Evolutionary conservation across 2,797 vertebrate species (phyloP), one percentile per base, ranked within the genome.

Genomic region (Rhinatrema bivittatum): DNA sequence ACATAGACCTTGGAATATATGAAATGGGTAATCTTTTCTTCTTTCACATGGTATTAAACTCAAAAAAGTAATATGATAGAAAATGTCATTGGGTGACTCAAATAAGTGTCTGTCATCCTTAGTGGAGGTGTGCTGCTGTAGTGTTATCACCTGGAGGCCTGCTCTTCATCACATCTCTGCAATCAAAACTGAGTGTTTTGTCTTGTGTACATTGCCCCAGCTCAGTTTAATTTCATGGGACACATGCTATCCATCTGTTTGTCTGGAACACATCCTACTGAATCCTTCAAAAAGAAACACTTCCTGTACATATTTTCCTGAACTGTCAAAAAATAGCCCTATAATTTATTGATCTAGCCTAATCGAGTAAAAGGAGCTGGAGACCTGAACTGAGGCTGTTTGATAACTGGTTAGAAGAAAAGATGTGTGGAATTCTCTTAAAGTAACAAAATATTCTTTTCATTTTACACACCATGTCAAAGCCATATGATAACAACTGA

Each of bases 161-260:
- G 16, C 9, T 15, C 2, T 44, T 16, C 63, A 61, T 59, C 59
- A 64, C 0, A 0, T 22, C 31, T 18, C 18, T 33, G 34, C 49
- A 9, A 39, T 40, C 53, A 55, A 32, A 38, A 16, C 21, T 39
- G 38, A 42, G 26, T 29, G 35, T 33, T 59, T 50, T 43, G 14
- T 14, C 46, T 50, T 40, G 53, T 13, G 21, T 61, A 32, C 0
- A 0, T 20, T 51, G 46, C 31, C 24, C 16, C 37, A 53, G 31
- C 24, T 25, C 49, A 17, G 0, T 47, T 60, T 55, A 20, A 51
- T 47, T 59, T 50, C 43, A 39, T 30, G 42, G 57, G 66, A 54
- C 67, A 72, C 62, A 39, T 72, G 66, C 57, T 56, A 47, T 38
- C 67, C 67, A 68, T 62, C 50, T 70, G 69, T 54, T 46, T 37